Conservation (phyloP, 2,113 vertebrate species). For the Xenus cinereus region DNA sequence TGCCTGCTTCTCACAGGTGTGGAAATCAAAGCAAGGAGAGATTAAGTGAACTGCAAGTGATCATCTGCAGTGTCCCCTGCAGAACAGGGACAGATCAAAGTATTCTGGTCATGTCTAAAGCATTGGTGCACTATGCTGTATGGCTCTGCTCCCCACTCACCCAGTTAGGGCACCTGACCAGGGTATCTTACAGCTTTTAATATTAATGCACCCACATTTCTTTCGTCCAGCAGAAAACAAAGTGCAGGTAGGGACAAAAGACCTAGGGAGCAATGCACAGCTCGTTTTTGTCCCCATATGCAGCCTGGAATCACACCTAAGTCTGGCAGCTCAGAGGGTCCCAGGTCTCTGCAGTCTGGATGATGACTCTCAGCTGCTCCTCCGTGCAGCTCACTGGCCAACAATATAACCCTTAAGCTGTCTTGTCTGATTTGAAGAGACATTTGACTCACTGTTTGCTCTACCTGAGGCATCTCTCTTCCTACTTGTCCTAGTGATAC, state of each 20-base stretch:
- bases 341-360: neutral
- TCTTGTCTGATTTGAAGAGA: conserved; percentile 2
- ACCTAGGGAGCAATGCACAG: accelerated
- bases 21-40: neutral
- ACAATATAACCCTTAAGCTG: neutral
- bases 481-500: neutral
- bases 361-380: neutral
- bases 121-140: accelerated
- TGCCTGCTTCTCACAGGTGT: neutral
- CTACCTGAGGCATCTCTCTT: conserved; percentile 19
- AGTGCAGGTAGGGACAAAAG: neutral
- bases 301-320: neutral
- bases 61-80: neutral
- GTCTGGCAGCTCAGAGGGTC: neutral
- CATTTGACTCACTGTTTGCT: conserved; percentile 21
- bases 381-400: neutral
- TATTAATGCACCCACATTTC: neutral
- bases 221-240: neutral
- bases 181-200: neutral
- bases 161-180: neutral
- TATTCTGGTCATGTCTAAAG: neutral
- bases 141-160: neutral
- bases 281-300: neutral
- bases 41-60: neutral
- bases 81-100: neutral